Evolutionary conservation across 2,113 vertebrate genomes (phyloP).

Genomic region (Ammodytes marinus): DNA sequence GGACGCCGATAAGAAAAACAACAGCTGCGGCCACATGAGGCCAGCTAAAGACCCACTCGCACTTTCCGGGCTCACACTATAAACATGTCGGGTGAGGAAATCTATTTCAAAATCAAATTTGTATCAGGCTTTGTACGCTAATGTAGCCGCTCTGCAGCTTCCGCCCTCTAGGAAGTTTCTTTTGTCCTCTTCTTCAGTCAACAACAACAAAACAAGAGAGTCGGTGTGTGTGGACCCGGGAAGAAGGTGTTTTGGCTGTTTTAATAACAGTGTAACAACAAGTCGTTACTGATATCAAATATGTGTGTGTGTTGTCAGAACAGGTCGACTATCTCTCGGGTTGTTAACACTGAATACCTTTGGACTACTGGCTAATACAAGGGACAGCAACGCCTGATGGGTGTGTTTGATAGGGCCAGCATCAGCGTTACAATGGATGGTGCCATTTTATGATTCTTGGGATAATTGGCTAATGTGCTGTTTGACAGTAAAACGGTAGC

Average conservation of each 20-base stretch:
- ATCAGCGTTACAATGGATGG: conserved; percentile 12
- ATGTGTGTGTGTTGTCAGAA: not conserved
- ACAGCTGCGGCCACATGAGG: conserved; percentile 47
- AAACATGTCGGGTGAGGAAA: conserved; percentile 72
- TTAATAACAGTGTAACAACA: not conserved
- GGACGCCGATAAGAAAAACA: conserved; percentile 56
- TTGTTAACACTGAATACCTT: conserved; percentile 53
- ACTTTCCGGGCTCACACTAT: conserved; percentile 20
- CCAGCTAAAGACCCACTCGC: conserved; percentile 26
- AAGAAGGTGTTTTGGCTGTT: not conserved
- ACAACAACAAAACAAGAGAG: conserved; percentile 69
- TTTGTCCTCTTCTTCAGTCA: conserved; percentile 79
- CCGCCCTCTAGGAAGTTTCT: conserved; percentile 79
- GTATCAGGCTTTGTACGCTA: not conserved
- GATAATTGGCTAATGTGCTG: conserved; percentile 3
- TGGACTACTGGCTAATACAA: conserved; percentile 52
- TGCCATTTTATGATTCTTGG: conserved; percentile 48
- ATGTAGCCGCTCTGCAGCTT: conserved; percentile 50
- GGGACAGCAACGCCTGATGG: conserved; percentile 25
- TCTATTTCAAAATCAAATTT: accelerated
- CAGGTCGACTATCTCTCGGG: not conserved
- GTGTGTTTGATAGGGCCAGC: conserved; percentile 44
- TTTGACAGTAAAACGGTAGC: not conserved
- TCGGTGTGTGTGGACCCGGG: conserved; percentile 18
- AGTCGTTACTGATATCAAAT: not conserved